phyloP scores from a whole-genome alignment of 2,888 invertebrate genomes.

The Lepidocyrtinus sp. region DNA sequence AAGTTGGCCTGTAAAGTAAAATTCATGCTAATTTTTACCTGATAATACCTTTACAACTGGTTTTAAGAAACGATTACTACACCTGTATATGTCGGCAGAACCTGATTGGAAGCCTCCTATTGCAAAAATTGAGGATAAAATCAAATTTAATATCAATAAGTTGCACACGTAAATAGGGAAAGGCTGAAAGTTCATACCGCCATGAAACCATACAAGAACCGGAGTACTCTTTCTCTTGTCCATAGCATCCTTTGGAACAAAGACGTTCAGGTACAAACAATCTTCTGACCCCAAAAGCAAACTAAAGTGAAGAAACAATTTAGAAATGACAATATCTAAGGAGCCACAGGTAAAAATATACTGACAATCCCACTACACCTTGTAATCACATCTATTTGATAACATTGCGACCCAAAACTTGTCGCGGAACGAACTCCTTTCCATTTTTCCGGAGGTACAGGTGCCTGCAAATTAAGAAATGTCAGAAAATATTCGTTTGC shows the following conservation, averaged over 20 bases:
- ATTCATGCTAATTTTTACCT: not conserved
- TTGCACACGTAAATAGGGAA: too few relatives aligned
- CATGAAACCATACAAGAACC: slow-evolving; percentile 60
- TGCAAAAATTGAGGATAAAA: too few relatives aligned
- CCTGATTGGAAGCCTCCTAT: slow-evolving; percentile 58
- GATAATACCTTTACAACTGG: too few relatives aligned
- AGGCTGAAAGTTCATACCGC: too few relatives aligned
- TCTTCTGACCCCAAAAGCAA: slow-evolving; percentile 58
- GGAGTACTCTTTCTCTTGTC: slow-evolving; percentile 44
- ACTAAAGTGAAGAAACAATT: too few relatives aligned
- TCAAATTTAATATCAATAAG: too few relatives aligned
- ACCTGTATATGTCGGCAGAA: slow-evolving; percentile 51
- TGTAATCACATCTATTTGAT: slow-evolving; percentile 65
- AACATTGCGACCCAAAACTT: slow-evolving; percentile 58
- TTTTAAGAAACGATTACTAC: not conserved
- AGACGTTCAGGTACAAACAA: slow-evolving; percentile 58
- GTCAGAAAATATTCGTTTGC: too few relatives aligned
- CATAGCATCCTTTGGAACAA: slow-evolving; percentile 46
- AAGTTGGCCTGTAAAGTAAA: slow-evolving; percentile 49
- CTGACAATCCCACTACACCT: too few relatives aligned
- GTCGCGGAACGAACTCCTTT: slow-evolving; percentile 59
- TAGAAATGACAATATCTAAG: too few relatives aligned
- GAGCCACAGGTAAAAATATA: too few relatives aligned
- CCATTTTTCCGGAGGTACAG: slow-evolving; percentile 51
- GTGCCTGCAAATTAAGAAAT: slow-evolving; percentile 36